Percentiles rank a stretch among this genome's conserved stretches.
Conservation (phyloP, 2,797 vertebrate genomes). For the Paedocypris micromegethes region DNA sequence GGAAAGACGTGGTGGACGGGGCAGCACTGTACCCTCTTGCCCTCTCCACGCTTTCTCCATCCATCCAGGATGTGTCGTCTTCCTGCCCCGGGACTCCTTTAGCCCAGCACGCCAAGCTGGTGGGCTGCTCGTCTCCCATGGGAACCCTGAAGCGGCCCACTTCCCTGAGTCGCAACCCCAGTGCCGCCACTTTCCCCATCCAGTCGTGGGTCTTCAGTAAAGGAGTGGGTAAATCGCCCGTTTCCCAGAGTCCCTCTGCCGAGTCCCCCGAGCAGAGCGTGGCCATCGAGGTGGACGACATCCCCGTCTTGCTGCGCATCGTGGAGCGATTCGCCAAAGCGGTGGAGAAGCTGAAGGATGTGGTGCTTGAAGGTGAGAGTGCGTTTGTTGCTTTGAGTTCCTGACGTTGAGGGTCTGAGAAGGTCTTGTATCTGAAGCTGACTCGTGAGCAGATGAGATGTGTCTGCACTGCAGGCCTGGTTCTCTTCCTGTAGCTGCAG, state of each 20-base stretch:
- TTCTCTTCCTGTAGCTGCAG: constrained; percentile 51
- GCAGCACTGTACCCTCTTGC: constrained; percentile 37
- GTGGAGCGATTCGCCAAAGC: constrained; percentile 88
- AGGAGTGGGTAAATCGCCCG: constrained; percentile 69
- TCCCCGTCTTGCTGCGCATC: constrained; percentile 79
- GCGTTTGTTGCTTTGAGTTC: not conserved
- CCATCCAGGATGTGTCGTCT: constrained; percentile 43
- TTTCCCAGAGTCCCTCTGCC: constrained; percentile 62
- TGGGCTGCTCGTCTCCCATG: constrained; percentile 62
- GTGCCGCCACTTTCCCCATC: constrained; percentile 82
- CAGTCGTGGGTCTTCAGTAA: constrained; percentile 75
- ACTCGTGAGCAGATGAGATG: constrained; percentile 34
- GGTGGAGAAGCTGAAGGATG: constrained; percentile 89
- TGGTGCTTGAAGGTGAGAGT: constrained; percentile 81
- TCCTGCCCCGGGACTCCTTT: constrained; percentile 59
- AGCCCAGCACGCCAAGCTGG: constrained; percentile 61
- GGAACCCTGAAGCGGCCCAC: constrained; percentile 84
- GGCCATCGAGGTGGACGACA: constrained; percentile 82
- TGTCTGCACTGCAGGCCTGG: constrained; percentile 41
- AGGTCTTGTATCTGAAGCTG: not conserved
- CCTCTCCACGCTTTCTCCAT: constrained; percentile 45
- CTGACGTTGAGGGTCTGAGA: not conserved
- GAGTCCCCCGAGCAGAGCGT: constrained; percentile 60
- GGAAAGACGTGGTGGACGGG: constrained; percentile 73
- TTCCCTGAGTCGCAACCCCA: constrained; percentile 86